Conservation (phyloP, 2,888 invertebrate species). For the Koerneria pararmatus region DNA sequence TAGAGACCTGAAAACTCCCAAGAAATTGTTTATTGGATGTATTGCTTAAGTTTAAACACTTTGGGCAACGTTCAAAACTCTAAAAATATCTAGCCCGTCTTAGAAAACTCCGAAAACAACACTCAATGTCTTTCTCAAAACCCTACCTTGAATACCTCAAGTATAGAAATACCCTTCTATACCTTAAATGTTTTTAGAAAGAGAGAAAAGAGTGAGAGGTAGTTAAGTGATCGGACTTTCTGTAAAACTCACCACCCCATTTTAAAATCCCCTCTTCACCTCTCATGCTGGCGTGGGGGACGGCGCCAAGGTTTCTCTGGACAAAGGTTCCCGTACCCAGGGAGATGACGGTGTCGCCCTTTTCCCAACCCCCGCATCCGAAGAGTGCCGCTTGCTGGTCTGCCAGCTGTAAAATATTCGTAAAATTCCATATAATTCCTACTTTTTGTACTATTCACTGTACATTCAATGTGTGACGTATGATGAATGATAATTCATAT, state of each 20-base stretch:
- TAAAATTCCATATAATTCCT: too few species aligned
- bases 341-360: slow-evolving; percentile 79
- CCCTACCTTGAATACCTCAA: too few species aligned
- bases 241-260: too few species aligned
- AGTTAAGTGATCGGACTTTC: too few species aligned
- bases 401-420: slow-evolving; percentile 65
- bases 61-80: too few species aligned
- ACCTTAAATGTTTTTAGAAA: too few species aligned
- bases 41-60: neutral
- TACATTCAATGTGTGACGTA: slow-evolving; percentile 3
- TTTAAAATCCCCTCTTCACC: slow-evolving; percentile 64
- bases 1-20: slow-evolving; percentile 69
- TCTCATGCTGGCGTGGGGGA: slow-evolving; percentile 76
- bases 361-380: slow-evolving; percentile 77
- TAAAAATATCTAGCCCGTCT: too few species aligned
- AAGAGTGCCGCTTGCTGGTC: slow-evolving; percentile 85
- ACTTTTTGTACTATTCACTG: neutral
- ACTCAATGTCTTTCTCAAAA: too few species aligned
- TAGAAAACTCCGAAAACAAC: too few species aligned
- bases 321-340: slow-evolving; percentile 88
- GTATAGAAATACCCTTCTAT: too few species aligned
- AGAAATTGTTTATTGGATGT: neutral
- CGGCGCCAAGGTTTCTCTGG: slow-evolving; percentile 75
- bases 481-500: neutral
- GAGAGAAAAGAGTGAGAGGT: too few species aligned